Evolutionary conservation across 2,888 invertebrate genomes (phyloP).

Genomic region (Hymenopus coronatus): DNA sequence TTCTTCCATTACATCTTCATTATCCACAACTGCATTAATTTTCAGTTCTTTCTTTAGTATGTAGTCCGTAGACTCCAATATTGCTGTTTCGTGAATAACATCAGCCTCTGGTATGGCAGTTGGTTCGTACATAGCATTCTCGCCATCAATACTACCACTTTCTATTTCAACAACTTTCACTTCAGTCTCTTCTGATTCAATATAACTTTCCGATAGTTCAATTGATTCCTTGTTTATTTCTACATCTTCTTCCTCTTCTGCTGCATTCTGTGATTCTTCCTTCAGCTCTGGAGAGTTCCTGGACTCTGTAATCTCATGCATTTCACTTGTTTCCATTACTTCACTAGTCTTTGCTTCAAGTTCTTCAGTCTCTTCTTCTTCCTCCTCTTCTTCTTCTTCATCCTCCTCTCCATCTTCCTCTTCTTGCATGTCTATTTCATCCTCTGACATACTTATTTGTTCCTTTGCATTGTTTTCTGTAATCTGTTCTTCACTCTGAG

Average conservation of each 20-base stretch:
- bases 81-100: constrained; percentile 25
- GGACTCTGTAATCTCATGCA: not conserved
- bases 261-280: not conserved
- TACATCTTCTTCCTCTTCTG: not conserved
- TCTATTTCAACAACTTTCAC: not conserved
- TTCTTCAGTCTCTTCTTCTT: not conserved
- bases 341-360: not conserved
- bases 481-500: not conserved
- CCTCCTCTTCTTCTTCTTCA: not conserved
- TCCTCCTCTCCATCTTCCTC: not conserved
- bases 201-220: not conserved
- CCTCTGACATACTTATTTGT: not conserved
- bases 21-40: not conserved
- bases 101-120: constrained; percentile 22
- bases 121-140: constrained; percentile 21
- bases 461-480: not conserved
- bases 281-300: not conserved
- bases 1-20: not conserved
- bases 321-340: not conserved
- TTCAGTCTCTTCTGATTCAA: not conserved
- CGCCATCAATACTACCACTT: not conserved
- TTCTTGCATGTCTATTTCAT: not conserved
- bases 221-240: not conserved
- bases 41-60: not conserved
- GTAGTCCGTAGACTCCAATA: constrained; percentile 18